Base-by-base conservation (phyloP, 2,888 invertebrate genomes). In the Frankliniella intonsa region DNA sequence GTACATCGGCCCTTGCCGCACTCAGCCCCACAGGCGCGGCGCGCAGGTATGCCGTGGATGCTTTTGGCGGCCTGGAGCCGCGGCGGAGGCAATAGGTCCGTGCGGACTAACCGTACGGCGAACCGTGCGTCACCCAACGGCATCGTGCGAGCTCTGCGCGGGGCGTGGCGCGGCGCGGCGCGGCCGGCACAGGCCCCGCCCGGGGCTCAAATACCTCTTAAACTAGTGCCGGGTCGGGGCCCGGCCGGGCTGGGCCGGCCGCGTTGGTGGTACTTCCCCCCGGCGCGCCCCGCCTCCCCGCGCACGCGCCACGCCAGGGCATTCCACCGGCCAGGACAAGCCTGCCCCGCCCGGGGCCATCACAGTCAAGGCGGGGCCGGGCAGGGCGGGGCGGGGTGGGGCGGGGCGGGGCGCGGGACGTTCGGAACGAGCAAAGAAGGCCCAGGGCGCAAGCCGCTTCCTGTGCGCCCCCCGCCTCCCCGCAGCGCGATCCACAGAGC, bases 211-310 rank as follows among this genome's bases (percentile, higher is more conserved):
- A 76, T 76, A 25, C 69, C 69, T 76, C 69, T 76, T 22, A 76
- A 76, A 76, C 69, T 76, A 76, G 69, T 76, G 69, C 14, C 38
- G 38, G 38, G 38, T 62, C 38, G 38, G 38, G 38, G 38, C 38
- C 38, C 38, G 38, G 38, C 38, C 5, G 38, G 38, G 62, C 62
- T 62, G 62, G 12, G 17, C 19, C 62, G 62, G 17, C 62, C 62
- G 62, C 62, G 62, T 62, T 62, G 62, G 62, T 62, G 62, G 62
- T 62, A 62, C 22, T 22, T 8, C 69, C 69, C 22, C n/a, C n/a
- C 65, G n/a, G n/a, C n/a, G n/a, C 65, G 69, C 69, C 22, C 69
- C 69, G 69, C 69, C 69, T 76, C 69, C 69, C 69, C 69, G 69
- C 69, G 69, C 69, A 76, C 69, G 69, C 69, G 69, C 69, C 22